Percentiles rank a stretch among this genome's conserved stretches.
Evolutionary conservation across 2,797 vertebrate genomes (phyloP).

Genomic region (Tarsius wallacei): DNA sequence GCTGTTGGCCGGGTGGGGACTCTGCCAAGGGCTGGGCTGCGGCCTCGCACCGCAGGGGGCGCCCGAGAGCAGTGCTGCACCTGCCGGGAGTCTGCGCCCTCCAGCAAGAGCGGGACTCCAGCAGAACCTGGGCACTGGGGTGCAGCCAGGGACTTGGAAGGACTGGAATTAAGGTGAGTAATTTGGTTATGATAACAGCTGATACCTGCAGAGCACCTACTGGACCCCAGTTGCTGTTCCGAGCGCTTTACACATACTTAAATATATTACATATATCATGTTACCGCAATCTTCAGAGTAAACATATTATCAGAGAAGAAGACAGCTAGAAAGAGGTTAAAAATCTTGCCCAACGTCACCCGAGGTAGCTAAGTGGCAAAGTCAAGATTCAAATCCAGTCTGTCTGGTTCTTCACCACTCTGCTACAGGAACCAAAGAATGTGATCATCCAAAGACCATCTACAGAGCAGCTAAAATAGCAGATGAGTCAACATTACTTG

Average conservation of each 20-base stretch:
- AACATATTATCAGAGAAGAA: background rate
- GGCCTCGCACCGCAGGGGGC: background rate
- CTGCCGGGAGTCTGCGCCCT: accelerated
- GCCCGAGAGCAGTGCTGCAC: background rate
- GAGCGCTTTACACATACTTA: background rate
- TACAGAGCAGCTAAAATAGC: background rate
- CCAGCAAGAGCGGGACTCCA: background rate
- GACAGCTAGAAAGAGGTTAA: conserved; percentile 18
- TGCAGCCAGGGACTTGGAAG: background rate
- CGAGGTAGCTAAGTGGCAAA: background rate
- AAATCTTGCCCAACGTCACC: background rate
- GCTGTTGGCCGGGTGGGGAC: accelerated
- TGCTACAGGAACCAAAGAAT: background rate
- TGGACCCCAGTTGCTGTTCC: background rate
- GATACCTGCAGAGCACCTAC: background rate
- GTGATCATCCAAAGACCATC: background rate
- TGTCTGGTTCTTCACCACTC: background rate
- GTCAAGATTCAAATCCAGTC: background rate
- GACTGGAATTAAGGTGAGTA: background rate
- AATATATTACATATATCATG: background rate
- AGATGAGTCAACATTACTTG: background rate
- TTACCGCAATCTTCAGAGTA: background rate
- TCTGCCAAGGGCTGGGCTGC: accelerated
- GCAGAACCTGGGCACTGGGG: background rate
- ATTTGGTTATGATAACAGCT: background rate